Base-by-base conservation (phyloP, 2,797 vertebrate genomes). In the Myotis myotis region DNA sequence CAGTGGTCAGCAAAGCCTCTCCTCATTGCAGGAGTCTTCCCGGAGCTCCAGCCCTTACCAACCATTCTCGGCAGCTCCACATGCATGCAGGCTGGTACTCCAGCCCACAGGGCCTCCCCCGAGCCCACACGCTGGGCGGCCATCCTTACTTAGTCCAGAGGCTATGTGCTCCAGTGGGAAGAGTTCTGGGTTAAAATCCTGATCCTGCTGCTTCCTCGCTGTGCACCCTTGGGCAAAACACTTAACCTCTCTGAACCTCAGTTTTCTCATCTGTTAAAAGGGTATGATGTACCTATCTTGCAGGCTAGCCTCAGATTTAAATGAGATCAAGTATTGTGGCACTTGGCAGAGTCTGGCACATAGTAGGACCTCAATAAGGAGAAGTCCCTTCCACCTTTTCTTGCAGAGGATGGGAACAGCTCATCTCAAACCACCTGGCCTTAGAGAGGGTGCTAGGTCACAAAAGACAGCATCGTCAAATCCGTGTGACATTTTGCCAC, bases 401-500 rank as follows among this genome's bases (percentile, higher is more conserved):
- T 83, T 85, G 28, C 17, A n/a, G 81, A 72, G 41, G 51, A 28
- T 2, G 49, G 90, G 28, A 53, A 16, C 15, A 4, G 15, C 28
- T 64, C 57, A 2, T 12, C 44, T 80, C 66, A n/a, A 36, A 6
- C 12, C 28, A 19, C 30, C 55, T 51, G 2, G 33, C 8, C 28
- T 28, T 53, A 0, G 0, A 25, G 66, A 82, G 30, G 17, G 8
- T 0, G 3, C 47, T 15, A 1, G 15, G 17, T 53, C 8, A 15
- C 70, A 36, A n/a, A 88, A 36, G 83, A 57, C 8, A 3, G 1
- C n/a, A 0, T 30, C 30, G 4, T 49, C 41, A 0, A 17, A 1
- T 16, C 64, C 19, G 0, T 0, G 55, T 68, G 78, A 53, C 5
- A 20, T 33, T 80, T 92, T 22, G n/a, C 71, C 13, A 1, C 19